Evolutionary conservation across 2,113 vertebrate species (phyloP), one percentile per base, ranked within the genome.

Genomic region (Triplophysa tibetana): DNA sequence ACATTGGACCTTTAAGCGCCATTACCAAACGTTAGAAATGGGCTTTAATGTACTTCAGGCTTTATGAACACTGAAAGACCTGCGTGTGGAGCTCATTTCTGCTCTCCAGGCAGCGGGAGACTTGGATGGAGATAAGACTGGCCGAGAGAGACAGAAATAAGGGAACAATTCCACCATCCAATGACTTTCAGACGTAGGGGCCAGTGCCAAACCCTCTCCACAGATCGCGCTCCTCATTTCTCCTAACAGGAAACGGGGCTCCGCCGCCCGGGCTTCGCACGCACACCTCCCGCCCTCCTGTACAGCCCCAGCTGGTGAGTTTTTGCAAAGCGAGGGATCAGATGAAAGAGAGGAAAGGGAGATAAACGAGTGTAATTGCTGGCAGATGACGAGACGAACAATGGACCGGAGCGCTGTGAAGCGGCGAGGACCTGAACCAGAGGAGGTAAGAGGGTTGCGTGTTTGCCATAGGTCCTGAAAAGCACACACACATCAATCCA

Each of bases 311-410:
- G 86, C 87, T 91, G 91, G 85, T 87, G 73, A 58, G n/a, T 80
- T 82, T 84, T 76, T 77, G 63, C 77, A 8, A 33, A 86, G 86
- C 68, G 29, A 85, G 60, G 65, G 85, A 89, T 89, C 85, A 89
- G 85, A 87, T 88, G 88, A 89, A 87, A 85, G 83, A 85, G 75
- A 82, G 86, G 87, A 91, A 92, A 85, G 83, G 56, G 85, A 89
- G 83, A 90, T 87, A 89, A 94, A 89, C 83, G 80, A 85, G 85
- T 73, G 70, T 86, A 92, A 92, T 93, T 86, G 80, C 82, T 92
- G 86, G 85, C 90, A 93, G 87, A 23, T 83, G 83, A 86, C 76
- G 79, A 83, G 85, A 75, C 58, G 52, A 84, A 61, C 82, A 82
- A 62, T 61, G 68, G 63, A 6, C 80, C 72, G 41, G 61, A 3